These are phyloP conservation scores for Petromus typicus DNA, from an alignment of 2,113 vertebrate species.

Conservation along the genomic window DNA sequence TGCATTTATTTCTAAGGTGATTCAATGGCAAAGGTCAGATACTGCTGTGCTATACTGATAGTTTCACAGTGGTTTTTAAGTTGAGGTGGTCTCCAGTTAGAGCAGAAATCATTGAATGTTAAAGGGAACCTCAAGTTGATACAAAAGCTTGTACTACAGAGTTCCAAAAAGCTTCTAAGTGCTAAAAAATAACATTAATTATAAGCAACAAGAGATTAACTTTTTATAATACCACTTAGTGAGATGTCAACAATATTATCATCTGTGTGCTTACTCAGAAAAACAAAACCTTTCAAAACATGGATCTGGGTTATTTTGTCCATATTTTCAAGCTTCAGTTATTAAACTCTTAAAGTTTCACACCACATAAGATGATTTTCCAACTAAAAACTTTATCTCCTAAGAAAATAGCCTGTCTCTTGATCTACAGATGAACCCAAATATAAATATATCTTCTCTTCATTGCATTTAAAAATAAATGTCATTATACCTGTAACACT, in stretches of 20 bases:
- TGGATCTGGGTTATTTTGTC: neutral
- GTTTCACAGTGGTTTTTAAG: slow-evolving; percentile 40
- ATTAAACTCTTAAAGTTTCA: neutral
- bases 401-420: neutral
- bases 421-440: neutral
- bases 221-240: neutral
- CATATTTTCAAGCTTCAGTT: neutral
- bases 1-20: slow-evolving; percentile 62
- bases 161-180: neutral
- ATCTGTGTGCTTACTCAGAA: neutral
- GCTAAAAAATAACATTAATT: neutral
- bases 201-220: neutral
- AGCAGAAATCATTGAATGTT: neutral
- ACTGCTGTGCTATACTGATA: slow-evolving; percentile 7
- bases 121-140: neutral
- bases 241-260: neutral
- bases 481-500: neutral
- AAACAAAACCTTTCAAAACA: neutral
- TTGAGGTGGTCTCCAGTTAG: neutral
- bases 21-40: slow-evolving; percentile 27
- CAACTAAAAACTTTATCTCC: neutral
- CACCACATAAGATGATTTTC: too few species aligned
- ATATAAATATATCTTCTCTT: neutral
- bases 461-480: slow-evolving; percentile 21
- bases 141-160: neutral